phyloP scores from a whole-genome alignment of 2,797 vertebrate species.

The Silurus lanzhouensis region DNA sequence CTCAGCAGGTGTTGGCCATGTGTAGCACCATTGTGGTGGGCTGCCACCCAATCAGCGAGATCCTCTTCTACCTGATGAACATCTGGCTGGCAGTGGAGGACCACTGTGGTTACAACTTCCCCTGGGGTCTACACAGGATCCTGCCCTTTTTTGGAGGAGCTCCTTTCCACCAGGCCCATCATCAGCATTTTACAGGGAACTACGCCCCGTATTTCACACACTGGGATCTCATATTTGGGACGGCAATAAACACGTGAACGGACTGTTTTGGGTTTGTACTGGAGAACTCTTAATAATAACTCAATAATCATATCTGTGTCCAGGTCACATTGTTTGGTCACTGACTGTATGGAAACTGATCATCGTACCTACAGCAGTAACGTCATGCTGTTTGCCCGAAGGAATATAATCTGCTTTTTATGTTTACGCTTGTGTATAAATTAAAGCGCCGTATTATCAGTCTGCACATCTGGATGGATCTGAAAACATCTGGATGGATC shows the following conservation, averaged over 20 bases:
- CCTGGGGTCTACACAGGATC: slow-evolving; percentile 70
- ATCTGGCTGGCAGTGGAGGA: slow-evolving; percentile 78
- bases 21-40: slow-evolving; percentile 62
- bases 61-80: slow-evolving; percentile 75
- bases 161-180: slow-evolving; percentile 74
- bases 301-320: too few species aligned
- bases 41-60: slow-evolving; percentile 76
- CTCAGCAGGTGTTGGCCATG: slow-evolving; percentile 70
- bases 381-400: too few species aligned
- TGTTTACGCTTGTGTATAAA: neutral
- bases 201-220: slow-evolving; percentile 80
- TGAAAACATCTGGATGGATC: neutral
- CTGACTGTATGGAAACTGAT: too few species aligned
- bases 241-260: slow-evolving; percentile 39
- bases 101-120: slow-evolving; percentile 77
- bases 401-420: neutral
- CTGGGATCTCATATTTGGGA: slow-evolving; percentile 76
- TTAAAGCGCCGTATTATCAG: neutral
- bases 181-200: slow-evolving; percentile 63
- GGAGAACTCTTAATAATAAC: too few species aligned
- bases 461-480: neutral
- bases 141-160: slow-evolving; percentile 73
- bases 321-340: too few species aligned
- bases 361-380: too few species aligned
- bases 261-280: neutral